Conservation (phyloP, 2,113 vertebrate genomes). For the Fregata magnificens region DNA sequence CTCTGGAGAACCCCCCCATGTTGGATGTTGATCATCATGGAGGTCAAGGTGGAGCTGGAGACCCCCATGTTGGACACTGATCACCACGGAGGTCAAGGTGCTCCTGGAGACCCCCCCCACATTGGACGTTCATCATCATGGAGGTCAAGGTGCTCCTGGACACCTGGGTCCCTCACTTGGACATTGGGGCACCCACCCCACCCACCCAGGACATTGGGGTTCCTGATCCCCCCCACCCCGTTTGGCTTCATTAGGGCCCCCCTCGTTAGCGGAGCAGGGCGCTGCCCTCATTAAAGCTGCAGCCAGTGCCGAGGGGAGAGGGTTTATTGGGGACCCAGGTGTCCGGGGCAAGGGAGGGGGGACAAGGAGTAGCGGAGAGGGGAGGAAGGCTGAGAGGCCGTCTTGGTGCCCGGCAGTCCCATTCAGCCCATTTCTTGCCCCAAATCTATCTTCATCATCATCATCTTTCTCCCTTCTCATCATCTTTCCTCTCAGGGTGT, state of each 20-base stretch:
- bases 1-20: accelerated
- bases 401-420: not conserved
- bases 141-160: not conserved
- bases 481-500: not conserved
- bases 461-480: not conserved
- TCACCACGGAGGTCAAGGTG: not conserved
- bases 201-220: not conserved
- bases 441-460: not conserved
- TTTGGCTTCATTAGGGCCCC: not conserved
- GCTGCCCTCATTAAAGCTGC: not conserved
- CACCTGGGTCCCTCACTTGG: not conserved
- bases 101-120: not conserved
- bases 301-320: not conserved
- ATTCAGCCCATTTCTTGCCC: not conserved
- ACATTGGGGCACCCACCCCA: not conserved
- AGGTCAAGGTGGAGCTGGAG: not conserved
- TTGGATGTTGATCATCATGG: accelerated
- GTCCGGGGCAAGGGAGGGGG: not conserved
- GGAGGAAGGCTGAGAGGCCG: not conserved
- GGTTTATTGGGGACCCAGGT: not conserved
- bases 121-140: not conserved
- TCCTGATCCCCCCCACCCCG: not conserved
- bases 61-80: not conserved
- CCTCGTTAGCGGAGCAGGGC: not conserved
- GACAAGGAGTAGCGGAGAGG: not conserved